Evolutionary conservation across 1,140 invertebrate genomes (phyloP), one percentile per base, ranked within the genome.

Genomic region (Limonius californicus): DNA sequence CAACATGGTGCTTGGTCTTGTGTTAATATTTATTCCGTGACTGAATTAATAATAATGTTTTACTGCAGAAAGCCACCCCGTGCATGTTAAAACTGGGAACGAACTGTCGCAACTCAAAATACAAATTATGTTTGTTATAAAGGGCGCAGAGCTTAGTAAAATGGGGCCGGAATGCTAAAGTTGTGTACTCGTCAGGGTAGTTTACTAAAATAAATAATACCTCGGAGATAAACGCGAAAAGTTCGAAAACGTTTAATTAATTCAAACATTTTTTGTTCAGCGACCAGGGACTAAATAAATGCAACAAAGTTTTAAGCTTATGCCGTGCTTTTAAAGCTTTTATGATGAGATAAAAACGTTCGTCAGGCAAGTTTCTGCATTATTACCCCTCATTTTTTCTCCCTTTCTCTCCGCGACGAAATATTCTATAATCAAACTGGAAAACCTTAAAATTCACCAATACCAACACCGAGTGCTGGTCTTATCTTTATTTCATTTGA

Each of bases 201-300:
- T 39, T 39, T 39, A 39, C 35, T 9, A 39, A 39, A 39, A 39
- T 39, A 39, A 39, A 39, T 39, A 39, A 39, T 39, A 39, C 35
- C 35, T 39, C 35, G 35, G 35, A 39, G 35, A 39, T 39, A 39
- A 39, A 39, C 35, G 35, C 35, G 35, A 39, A 39, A 39, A 39
- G 35, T 39, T 39, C 35, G 35, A 39, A 39, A 39, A 39, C 35
- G 35, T 39, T 39, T 39, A 39, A 39, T 39, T 39, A 39, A 39
- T 39, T 39, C 35, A 39, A 39, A 39, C 35, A 39, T 39, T 39
- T 39, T 39, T 39, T 39, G 35, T 39, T 39, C n/a, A 39, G 35
- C 8, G 35, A 39, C 35, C 35, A 2, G 35, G 35, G 35, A 39
- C 35, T 39, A 39, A 39, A 39, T 39, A 39, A 39, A 39, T 39